phyloP scores from a whole-genome alignment of 2,113 vertebrate species.

The Hassar affinis region DNA sequence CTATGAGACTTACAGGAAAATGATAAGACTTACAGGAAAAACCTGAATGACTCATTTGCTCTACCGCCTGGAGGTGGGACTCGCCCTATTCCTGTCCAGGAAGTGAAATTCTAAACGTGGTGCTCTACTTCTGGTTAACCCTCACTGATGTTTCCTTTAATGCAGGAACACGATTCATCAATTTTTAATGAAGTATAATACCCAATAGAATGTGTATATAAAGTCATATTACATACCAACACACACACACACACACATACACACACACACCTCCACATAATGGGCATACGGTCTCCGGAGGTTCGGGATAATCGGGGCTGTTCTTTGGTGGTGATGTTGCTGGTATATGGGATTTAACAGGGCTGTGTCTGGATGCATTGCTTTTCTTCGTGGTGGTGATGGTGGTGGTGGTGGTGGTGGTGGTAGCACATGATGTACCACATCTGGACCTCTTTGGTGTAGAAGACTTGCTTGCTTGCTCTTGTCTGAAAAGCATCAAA shows the following conservation, averaged over 20 bases:
- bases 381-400: constrained; percentile 8
- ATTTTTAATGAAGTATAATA: background rate
- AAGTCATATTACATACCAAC: background rate
- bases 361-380: background rate
- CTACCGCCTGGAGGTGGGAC: background rate
- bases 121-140: background rate
- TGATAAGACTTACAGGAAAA: background rate
- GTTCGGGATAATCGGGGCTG: background rate
- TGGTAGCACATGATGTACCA: background rate
- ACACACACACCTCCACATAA: constrained; percentile 70
- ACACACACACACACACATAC: constrained; percentile 57
- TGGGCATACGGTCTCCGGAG: constrained; percentile 65
- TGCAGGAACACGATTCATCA: background rate
- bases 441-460: constrained; percentile 33
- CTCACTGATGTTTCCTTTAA: background rate
- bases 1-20: no score
- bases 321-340: background rate
- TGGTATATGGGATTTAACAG: background rate
- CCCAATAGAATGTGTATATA: background rate
- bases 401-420: no score
- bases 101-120: no score
- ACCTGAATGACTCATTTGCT: background rate
- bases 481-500: constrained; percentile 21
- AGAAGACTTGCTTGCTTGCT: background rate
- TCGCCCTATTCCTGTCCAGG: background rate